A percentile compares a stretch with the other conserved stretches of the same genome.
These are phyloP conservation scores for Scaptomyza polygonia DNA, from an alignment of 2,888 invertebrate genomes.

Conservation along the genomic window DNA sequence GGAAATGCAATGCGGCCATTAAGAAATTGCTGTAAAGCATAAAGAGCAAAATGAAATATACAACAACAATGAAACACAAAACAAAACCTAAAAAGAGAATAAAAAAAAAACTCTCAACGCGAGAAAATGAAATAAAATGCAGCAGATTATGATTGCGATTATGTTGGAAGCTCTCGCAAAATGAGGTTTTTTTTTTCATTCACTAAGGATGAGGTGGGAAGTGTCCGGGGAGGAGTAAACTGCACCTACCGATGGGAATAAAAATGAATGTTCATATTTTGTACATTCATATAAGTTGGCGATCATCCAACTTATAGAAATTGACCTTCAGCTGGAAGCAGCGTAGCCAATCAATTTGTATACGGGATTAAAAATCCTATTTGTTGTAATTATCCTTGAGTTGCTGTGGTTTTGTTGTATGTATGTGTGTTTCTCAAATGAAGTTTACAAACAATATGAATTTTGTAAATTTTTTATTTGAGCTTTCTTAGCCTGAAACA, in stretches of 20 bases:
- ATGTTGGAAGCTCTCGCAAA: conserved; percentile 65
- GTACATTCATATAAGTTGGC: not conserved
- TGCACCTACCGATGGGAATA: conserved; percentile 34
- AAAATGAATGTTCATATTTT: conserved; percentile 8
- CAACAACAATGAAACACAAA: conserved; percentile 42
- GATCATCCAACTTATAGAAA: conserved; percentile 11
- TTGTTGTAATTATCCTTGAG: conserved; percentile 20
- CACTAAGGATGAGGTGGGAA: not conserved
- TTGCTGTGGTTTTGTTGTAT: not conserved
- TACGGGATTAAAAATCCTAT: conserved; percentile 20
- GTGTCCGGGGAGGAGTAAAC: not conserved
- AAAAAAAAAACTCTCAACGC: conserved; percentile 44
- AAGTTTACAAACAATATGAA: no score
- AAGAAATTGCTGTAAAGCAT: conserved; percentile 78
- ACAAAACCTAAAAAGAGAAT: conserved; percentile 19
- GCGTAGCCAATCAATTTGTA: conserved; percentile 40
- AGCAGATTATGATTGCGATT: conserved; percentile 82
- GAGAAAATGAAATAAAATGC: conserved; percentile 82
- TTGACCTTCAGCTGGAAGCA: conserved; percentile 47
- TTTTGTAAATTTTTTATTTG: no score
- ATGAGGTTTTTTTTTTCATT: conserved; percentile 49
- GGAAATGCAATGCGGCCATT: conserved; percentile 66
- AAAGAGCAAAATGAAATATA: conserved; percentile 75
- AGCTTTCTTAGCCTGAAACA: no score
- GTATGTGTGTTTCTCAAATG: no score